Percentiles rank a stretch among this genome's conserved stretches.
Evolutionary conservation across 2,113 vertebrate species (phyloP).

Genomic region (Oceanodroma tethys): DNA sequence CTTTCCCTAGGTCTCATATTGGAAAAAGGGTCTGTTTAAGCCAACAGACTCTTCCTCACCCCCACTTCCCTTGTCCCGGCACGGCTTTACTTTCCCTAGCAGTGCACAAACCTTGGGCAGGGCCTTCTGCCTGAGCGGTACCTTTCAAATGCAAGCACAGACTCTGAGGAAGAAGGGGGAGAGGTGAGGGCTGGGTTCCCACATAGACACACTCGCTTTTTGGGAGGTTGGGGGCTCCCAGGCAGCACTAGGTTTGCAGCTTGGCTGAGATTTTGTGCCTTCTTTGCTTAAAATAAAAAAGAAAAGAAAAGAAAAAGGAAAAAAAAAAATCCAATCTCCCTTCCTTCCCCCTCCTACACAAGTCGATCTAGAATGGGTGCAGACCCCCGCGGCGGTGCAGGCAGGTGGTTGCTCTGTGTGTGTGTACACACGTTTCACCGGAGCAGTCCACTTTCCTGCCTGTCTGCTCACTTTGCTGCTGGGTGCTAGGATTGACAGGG

Average conservation of each 20-base stretch:
- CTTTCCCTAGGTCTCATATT: background rate
- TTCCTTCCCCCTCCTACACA: background rate
- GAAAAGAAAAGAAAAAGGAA: background rate
- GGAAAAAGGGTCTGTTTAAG: constrained; percentile 14
- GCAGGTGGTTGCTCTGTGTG: background rate
- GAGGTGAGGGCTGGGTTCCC: background rate
- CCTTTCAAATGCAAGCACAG: constrained; percentile 24
- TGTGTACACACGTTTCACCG: background rate
- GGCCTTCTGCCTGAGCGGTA: background rate
- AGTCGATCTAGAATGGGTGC: background rate
- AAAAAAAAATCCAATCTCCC: background rate
- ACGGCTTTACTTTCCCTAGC: constrained; percentile 32
- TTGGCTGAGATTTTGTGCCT: constrained; percentile 69
- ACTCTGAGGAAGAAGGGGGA: background rate
- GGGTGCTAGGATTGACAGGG: background rate
- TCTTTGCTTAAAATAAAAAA: constrained; percentile 32
- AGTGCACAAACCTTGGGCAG: constrained; percentile 27
- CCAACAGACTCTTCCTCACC: background rate
- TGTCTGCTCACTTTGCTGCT: background rate
- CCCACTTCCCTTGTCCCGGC: background rate
- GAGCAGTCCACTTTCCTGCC: background rate
- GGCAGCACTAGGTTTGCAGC: constrained; percentile 27
- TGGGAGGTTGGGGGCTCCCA: background rate
- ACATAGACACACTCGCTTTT: background rate
- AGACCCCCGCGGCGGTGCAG: background rate